These are phyloP conservation scores for Tachuris rubrigastra DNA, from an alignment of 2,113 vertebrate genomes.

Conservation along the genomic window DNA sequence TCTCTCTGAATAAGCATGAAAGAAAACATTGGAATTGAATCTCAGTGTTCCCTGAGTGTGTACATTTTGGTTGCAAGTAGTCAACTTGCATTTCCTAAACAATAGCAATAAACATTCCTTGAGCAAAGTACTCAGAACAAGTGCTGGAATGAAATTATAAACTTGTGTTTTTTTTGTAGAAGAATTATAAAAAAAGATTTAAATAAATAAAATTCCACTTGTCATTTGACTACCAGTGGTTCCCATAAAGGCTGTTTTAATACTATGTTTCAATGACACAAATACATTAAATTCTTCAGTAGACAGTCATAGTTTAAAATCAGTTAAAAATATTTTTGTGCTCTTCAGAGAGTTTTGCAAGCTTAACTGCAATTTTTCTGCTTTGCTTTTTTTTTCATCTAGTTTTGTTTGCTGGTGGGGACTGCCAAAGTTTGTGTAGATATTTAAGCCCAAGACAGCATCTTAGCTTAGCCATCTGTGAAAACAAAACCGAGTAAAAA, in stretches of 20 bases:
- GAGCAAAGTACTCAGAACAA: neutral
- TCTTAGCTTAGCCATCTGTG: slow-evolving; percentile 64
- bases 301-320: slow-evolving; percentile 25
- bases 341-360: neutral
- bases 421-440: slow-evolving; percentile 52
- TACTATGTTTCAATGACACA: neutral
- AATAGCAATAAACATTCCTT: neutral
- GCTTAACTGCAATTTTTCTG: neutral
- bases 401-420: slow-evolving; percentile 53
- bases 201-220: neutral
- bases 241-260: neutral
- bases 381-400: neutral
- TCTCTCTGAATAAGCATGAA: neutral
- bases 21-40: neutral
- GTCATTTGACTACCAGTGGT: neutral
- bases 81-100: neutral
- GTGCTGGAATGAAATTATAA: neutral
- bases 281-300: neutral
- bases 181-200: neutral
- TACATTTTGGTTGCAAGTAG: neutral
- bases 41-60: neutral
- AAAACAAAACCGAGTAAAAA: slow-evolving; percentile 56
- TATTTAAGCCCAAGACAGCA: slow-evolving; percentile 55
- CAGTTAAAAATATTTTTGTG: slow-evolving; percentile 2
- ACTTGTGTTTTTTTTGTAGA: neutral